A percentile compares a stretch with the other conserved stretches of the same genome.
These are phyloP conservation scores for Venustaconcha ellipsiformis DNA, from an alignment of 1,140 invertebrate species.

Conservation along the genomic window DNA sequence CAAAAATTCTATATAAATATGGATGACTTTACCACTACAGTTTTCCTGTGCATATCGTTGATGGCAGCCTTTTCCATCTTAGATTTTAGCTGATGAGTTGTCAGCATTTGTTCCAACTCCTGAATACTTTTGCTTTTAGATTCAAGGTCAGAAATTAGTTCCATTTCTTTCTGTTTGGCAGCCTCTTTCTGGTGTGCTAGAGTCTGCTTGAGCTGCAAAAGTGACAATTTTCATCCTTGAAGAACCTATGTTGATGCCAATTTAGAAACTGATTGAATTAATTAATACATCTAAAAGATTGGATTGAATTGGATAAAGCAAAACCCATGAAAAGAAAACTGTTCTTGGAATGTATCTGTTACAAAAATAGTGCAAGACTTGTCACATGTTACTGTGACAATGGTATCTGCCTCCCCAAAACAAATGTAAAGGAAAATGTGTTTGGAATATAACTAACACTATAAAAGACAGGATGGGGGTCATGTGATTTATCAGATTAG, in stretches of 20 bases:
- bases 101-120: slow-evolving; percentile 44
- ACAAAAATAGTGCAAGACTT: not conserved
- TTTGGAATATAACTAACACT: not conserved
- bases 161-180: slow-evolving; percentile 32
- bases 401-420: not conserved
- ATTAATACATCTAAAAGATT: not conserved
- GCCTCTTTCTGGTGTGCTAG: slow-evolving; percentile 27
- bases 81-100: slow-evolving; percentile 40
- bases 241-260: not conserved
- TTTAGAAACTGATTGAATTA: not conserved
- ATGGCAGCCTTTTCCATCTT: slow-evolving; percentile 46
- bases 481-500: no score
- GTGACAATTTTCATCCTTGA: not conserved
- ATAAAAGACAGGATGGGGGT: not conserved
- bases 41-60: slow-evolving; percentile 47
- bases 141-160: slow-evolving; percentile 39
- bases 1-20: no score
- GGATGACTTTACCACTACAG: slow-evolving; percentile 40
- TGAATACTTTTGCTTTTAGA: slow-evolving; percentile 36
- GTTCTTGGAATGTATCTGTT: not conserved
- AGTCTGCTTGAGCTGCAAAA: slow-evolving; percentile 33
- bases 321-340: not conserved
- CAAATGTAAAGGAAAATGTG: not conserved
- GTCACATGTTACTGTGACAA: not conserved
- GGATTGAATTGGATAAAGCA: no score